Conservation (phyloP, 2,113 vertebrate genomes). For the Pimephales promelas region DNA sequence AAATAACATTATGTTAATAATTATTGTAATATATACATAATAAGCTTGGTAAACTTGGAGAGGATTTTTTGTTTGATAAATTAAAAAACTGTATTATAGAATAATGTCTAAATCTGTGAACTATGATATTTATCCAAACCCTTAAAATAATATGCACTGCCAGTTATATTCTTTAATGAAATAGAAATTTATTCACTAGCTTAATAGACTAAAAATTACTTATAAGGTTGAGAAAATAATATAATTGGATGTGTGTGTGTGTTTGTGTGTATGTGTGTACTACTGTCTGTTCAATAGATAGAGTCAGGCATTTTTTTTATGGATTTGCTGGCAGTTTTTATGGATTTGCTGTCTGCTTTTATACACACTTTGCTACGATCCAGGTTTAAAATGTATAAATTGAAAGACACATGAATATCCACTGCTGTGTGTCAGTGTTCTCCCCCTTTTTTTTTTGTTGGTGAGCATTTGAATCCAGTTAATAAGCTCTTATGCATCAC, state of each 20-base stretch:
- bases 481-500: slow-evolving; percentile 52
- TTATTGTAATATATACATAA: too few species aligned
- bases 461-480: slow-evolving; percentile 45
- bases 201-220: background rate
- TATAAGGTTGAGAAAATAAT: background rate
- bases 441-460: slow-evolving; percentile 34
- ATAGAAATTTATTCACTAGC: background rate
- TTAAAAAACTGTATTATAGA: too few species aligned
- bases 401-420: slow-evolving; percentile 44
- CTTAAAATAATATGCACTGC: background rate
- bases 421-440: slow-evolving; percentile 28
- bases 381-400: slow-evolving; percentile 7
- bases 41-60: too few species aligned
- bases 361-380: background rate
- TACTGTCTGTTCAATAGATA: background rate
- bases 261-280: background rate
- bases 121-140: too few species aligned
- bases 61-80: too few species aligned
- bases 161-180: background rate
- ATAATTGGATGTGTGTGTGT: background rate
- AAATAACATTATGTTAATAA: background rate
- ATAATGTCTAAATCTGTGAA: too few species aligned
- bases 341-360: background rate
- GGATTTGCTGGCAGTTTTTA: background rate
- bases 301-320: background rate